Percentiles rank a stretch among this genome's conserved stretches.
Conservation (phyloP, 1,140 invertebrate species). For the Drosophila bipectinata region DNA sequence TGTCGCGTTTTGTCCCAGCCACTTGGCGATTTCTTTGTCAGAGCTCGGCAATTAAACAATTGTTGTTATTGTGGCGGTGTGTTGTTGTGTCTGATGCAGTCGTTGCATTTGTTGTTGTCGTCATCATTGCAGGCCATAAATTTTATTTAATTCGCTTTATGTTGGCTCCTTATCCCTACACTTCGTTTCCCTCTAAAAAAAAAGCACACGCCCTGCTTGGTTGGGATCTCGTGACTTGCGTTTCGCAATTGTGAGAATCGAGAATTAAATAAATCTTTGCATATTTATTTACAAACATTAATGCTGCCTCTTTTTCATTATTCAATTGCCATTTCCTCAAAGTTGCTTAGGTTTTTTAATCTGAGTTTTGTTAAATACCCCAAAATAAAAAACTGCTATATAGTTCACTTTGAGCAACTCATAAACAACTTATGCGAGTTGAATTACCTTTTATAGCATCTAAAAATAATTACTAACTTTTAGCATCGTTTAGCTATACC, state of each 20-base stretch:
- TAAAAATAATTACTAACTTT: constrained; percentile 17
- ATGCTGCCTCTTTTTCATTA: constrained; percentile 41
- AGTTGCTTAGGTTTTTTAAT: constrained; percentile 55
- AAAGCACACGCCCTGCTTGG: constrained; percentile 69
- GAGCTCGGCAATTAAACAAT: constrained; percentile 74
- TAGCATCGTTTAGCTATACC: constrained; percentile 7
- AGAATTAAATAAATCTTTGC: constrained; percentile 81
- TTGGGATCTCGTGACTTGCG: constrained; percentile 73
- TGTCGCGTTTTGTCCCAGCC: constrained; percentile 66
- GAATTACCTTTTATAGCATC: constrained; percentile 3
- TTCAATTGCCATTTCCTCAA: constrained; percentile 66
- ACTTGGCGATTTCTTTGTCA: constrained; percentile 76
- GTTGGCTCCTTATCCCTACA: constrained; percentile 8
- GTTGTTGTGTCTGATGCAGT: constrained; percentile 31
- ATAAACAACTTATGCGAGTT: background rate
- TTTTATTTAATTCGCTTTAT: constrained; percentile 67
- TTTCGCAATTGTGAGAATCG: constrained; percentile 76
- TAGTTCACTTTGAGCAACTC: background rate
- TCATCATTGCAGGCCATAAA: constrained; percentile 62
- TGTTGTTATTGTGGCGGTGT: constrained; percentile 43
- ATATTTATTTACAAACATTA: constrained; percentile 75
- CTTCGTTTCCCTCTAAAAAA: background rate
- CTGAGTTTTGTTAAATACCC: constrained; percentile 2
- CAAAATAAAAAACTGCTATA: constrained; percentile 7
- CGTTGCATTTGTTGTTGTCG: constrained; percentile 29